These are phyloP conservation scores for Branchipolynoe longqiensis DNA, from an alignment of 2,888 invertebrate species.

Conservation along the genomic window DNA sequence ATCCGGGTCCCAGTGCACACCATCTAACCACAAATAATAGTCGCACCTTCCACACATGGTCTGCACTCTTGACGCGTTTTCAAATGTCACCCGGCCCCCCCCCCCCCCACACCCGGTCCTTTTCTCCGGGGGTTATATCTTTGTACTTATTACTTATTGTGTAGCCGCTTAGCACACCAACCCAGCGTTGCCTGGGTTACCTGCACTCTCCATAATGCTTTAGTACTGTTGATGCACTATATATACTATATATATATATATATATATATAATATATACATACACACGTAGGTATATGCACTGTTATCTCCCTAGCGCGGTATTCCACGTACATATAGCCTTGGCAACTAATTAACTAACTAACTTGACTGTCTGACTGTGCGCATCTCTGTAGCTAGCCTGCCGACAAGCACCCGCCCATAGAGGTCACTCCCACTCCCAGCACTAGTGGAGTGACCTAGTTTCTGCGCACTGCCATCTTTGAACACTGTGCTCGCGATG, in stretches of 20 bases:
- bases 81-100: too few relatives aligned
- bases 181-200: background rate
- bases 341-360: too few relatives aligned
- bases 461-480: conserved; percentile 44
- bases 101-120: too few relatives aligned
- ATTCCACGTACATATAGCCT: background rate
- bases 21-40: too few relatives aligned
- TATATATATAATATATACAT: too few relatives aligned
- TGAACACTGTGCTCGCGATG: conserved; percentile 39
- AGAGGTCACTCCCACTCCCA: conserved; percentile 25
- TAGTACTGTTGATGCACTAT: conserved; percentile 18
- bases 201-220: background rate
- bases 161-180: conserved; percentile 5
- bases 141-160: conserved; percentile 11
- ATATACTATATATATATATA: too few relatives aligned
- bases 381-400: conserved; percentile 20
- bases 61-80: too few relatives aligned
- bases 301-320: conserved; percentile 16
- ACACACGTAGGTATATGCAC: conserved; percentile 49
- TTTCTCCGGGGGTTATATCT: background rate
- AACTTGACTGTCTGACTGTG: too few relatives aligned
- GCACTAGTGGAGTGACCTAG: conserved; percentile 32
- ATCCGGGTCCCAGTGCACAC: background rate
- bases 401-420: conserved; percentile 14
- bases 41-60: too few relatives aligned